Percentiles rank a stretch among this genome's conserved stretches.
These are phyloP conservation scores for Solea senegalensis DNA, from an alignment of 2,113 vertebrate genomes.

Conservation along the genomic window DNA sequence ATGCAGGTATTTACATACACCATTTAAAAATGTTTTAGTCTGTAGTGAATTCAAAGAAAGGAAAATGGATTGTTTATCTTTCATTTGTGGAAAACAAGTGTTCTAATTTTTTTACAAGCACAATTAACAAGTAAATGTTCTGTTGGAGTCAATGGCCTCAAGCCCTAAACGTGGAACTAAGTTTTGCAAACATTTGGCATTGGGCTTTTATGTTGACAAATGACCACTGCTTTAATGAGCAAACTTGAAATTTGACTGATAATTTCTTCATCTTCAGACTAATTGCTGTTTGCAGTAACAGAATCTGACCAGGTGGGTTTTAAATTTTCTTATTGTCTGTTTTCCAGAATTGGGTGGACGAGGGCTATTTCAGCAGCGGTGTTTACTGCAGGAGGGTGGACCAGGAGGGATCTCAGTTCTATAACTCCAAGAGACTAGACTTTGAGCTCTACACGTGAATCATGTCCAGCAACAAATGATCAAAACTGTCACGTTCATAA, in stretches of 20 bases:
- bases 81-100: too few species aligned
- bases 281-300: too few species aligned
- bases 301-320: slow-evolving; percentile 20
- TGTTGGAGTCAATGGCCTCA: too few species aligned
- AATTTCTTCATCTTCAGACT: too few species aligned
- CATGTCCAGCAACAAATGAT: background rate
- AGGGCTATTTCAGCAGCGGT: slow-evolving; percentile 89
- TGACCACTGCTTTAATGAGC: too few species aligned
- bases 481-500: background rate
- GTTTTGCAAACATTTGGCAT: too few species aligned
- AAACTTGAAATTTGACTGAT: too few species aligned
- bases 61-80: too few species aligned
- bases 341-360: slow-evolving; percentile 88
- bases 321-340: slow-evolving; percentile 45
- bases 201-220: too few species aligned
- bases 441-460: slow-evolving; percentile 88
- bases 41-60: background rate
- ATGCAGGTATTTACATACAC: slow-evolving; percentile 84
- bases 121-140: background rate
- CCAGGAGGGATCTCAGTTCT: slow-evolving; percentile 86
- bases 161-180: too few species aligned
- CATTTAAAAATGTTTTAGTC: background rate
- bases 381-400: slow-evolving; percentile 89
- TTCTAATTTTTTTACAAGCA: background rate
- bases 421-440: slow-evolving; percentile 90